A percentile compares a stretch with the other conserved stretches of the same genome.
Conservation (phyloP, 2,113 vertebrate species). For the Myiopsitta monachus region DNA sequence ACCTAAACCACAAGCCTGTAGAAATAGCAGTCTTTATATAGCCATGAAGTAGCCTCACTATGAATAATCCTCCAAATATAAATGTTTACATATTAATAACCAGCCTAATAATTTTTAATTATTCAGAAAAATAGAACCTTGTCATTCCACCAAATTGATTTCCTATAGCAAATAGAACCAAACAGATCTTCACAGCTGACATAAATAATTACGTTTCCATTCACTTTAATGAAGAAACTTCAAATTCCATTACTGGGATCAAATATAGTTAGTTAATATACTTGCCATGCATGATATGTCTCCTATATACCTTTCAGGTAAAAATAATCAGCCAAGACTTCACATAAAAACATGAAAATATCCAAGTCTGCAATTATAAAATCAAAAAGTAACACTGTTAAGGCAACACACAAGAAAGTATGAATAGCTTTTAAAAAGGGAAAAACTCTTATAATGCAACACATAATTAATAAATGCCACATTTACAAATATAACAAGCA, state of each 20-base stretch:
- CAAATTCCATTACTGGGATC: neutral
- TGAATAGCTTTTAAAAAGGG: neutral
- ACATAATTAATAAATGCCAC: constrained; percentile 1
- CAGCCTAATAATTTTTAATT: neutral
- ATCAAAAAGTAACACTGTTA: neutral
- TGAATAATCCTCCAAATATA: neutral
- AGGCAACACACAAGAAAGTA: neutral
- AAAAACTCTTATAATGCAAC: neutral
- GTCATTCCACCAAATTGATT: neutral
- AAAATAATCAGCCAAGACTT: neutral
- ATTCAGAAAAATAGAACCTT: neutral
- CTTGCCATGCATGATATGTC: neutral
- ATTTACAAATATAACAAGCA: neutral
- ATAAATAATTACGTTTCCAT: neutral
- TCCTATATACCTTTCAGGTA: neutral
- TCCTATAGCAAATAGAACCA: neutral
- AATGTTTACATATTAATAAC: neutral
- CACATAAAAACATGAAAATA: neutral
- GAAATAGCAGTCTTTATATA: neutral
- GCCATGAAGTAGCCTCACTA: neutral
- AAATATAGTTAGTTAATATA: constrained; percentile 3
- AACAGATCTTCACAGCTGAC: neutral
- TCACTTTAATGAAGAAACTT: constrained; percentile 1
- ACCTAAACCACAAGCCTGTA: neutral
- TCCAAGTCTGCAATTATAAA: neutral